Evolutionary conservation across 2,113 vertebrate species (phyloP), one percentile per base, ranked within the genome.

Genomic region (Passer domesticus): DNA sequence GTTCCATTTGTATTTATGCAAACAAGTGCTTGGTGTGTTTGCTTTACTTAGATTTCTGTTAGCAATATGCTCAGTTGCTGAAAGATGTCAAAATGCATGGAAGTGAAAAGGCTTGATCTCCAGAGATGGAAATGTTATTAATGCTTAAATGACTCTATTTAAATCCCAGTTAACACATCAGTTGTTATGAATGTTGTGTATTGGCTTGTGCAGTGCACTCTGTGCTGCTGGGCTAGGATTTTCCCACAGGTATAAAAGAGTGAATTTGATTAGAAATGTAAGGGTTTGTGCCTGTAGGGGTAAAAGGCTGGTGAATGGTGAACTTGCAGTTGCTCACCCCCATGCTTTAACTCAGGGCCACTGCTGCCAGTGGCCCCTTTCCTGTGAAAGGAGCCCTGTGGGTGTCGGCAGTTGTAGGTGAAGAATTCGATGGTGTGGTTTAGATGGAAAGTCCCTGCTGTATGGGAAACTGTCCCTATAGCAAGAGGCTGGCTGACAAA

Each of bases 111-210:
- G 76, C 18, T 81, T 89, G 90, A 84, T 91, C 62, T 95, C 86
- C 28, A 86, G 80, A 96, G 93, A 94, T 93, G 73, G 83, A 90
- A 83, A 68, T 60, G 47, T 97, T 96, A 95, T 79, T 83, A 96
- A 94, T 95, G 96, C 92, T 86, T 75, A 96, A 92, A 93, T 82
- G 88, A 81, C 60, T 90, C 95, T 81, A 84, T 97, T 97, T 69
- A 92, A 92, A 73, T 66, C 67, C 33, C 3, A 4, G 86, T 97
- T 95, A 95, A 96, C 2, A 63, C 93, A 64, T 94, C 93, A 89
- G 49, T 94, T 95, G 80, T 76, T 84, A 49, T 14, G 69, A 94
- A 96, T 95, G 90, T 89, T 73, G 41, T 58, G 69, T 68, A 64
- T 20, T 94, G 89, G 39, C 77, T 96, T 64, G 50, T 72, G 37